Base-by-base conservation (phyloP, 2,113 vertebrate species). In the Clarias batrachus region DNA sequence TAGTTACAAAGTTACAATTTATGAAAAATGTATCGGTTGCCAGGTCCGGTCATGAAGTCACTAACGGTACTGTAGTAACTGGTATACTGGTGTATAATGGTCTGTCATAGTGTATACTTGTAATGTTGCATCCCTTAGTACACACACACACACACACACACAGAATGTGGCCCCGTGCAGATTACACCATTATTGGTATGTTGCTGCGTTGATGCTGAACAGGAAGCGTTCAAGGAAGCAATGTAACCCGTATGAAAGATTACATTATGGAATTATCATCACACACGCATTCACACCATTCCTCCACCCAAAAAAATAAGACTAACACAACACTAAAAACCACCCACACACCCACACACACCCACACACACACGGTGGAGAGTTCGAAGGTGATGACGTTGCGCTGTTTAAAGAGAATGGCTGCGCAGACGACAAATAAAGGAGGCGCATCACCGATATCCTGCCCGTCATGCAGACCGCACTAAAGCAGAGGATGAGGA, bases 381-480 rank as follows among this genome's bases (percentile, higher is more conserved):
- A 81, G 70, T 66, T 88, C 52, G 77, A 66, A 76, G 80, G 80
- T 62, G 68, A 76, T 41, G 87, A 80, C 86, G 81, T 90, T 85
- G 85, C 57, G 79, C 81, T 84, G 78, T 84, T 89, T 41, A 86
- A 84, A 87, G 86, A 85, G 88, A 90, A 89, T 88, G 81, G 78
- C 73, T 87, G 86, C 56, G 62, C 85, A 85, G 81, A 88, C 84
- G 86, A 82, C 81, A 82, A 88, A 88, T 88, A 88, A 86, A 88
- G 88, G 89, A 91, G 79, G 73, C 79, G 70, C 89, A 91, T 89
- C 82, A 89, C 88, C 90, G 91, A 89, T 71, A 89, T 91, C 85
- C 92, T 91, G 92, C 85, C 89, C 90, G 92, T 94, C 92, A 95
- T 94, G 93, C 92, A 91, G 85, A 91, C 92, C 90, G 90, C 89